A percentile compares a stretch with the other conserved stretches of the same genome.
phyloP scores from a whole-genome alignment of 2,888 invertebrate genomes.

The Dusona sp. region DNA sequence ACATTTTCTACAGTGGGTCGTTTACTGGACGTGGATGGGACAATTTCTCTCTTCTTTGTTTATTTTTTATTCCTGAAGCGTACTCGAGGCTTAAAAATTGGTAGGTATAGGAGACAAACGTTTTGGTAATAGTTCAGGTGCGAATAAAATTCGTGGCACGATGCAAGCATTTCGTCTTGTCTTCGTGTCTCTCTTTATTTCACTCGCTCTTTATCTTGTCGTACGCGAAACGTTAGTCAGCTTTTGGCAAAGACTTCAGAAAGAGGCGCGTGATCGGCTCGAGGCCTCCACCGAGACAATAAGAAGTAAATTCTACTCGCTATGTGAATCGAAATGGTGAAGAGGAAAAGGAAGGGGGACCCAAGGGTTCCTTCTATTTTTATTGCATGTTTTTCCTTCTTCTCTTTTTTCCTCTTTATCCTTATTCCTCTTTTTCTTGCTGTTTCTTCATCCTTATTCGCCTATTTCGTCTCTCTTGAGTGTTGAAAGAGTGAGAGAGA shows the following conservation, averaged over 20 bases:
- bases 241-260: conserved; percentile 78
- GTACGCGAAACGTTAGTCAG: conserved; percentile 81
- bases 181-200: not conserved
- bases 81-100: conserved; percentile 49
- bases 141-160: conserved; percentile 76
- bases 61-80: conserved; percentile 57
- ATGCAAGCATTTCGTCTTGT: conserved; percentile 58
- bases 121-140: conserved; percentile 75
- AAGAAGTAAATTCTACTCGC: conserved; percentile 81
- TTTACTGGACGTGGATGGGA: conserved; percentile 35
- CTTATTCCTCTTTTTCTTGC: conserved; percentile 28
- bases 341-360: conserved; percentile 28
- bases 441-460: conserved; percentile 47
- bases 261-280: conserved; percentile 78
- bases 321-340: conserved; percentile 56
- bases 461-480: conserved; percentile 19
- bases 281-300: conserved; percentile 81
- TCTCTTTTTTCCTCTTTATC: conserved; percentile 24
- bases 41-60: not conserved
- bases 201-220: conserved; percentile 63
- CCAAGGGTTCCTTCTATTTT: conserved; percentile 53
- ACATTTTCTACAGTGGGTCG: conserved; percentile 54
- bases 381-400: conserved; percentile 28
- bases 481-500: too few relatives aligned
- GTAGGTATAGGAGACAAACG: conserved; percentile 41